A percentile compares a stretch with the other conserved stretches of the same genome.
These are phyloP conservation scores for Agrotis ipsilon DNA, from an alignment of 2,888 invertebrate species.

Conservation along the genomic window DNA sequence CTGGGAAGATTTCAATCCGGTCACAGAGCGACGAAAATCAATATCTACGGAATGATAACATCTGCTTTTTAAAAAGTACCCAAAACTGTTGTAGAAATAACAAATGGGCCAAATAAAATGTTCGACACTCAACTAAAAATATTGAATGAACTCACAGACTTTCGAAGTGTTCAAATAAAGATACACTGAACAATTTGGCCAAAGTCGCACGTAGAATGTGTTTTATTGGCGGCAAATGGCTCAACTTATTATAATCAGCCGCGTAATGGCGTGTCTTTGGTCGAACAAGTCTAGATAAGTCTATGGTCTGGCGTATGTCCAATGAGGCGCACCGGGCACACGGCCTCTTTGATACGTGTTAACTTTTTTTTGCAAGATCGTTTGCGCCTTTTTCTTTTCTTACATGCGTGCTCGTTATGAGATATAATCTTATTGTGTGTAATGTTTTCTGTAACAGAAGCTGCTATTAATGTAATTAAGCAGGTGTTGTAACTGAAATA, in stretches of 20 bases:
- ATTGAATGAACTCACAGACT: conserved; percentile 12
- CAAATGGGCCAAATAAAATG: conserved; percentile 23
- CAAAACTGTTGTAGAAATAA: conserved; percentile 21
- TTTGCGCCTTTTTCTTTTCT: conserved; percentile 39
- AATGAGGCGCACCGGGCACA: conserved; percentile 52
- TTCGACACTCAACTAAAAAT: conserved; percentile 22
- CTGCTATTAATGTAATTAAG: conserved; percentile 5
- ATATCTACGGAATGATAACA: conserved; percentile 17
- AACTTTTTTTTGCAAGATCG: conserved; percentile 41
- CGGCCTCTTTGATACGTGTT: conserved; percentile 50
- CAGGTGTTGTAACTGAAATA: background rate
- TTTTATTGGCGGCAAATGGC: conserved; percentile 59
- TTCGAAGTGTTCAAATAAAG: conserved; percentile 45
- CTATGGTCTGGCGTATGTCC: conserved; percentile 60
- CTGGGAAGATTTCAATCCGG: conserved; percentile 4
- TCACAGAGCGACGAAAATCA: conserved; percentile 15
- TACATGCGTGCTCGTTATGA: conserved; percentile 22
- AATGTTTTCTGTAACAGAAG: conserved; percentile 30
- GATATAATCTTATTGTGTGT: conserved; percentile 26
- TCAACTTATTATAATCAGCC: conserved; percentile 61
- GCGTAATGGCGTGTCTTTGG: conserved; percentile 56
- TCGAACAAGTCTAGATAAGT: conserved; percentile 60
- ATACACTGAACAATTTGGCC: conserved; percentile 50
- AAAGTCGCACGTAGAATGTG: conserved; percentile 43
- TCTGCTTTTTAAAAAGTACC: conserved; percentile 19